These are phyloP conservation scores for Urocitellus parryii DNA, from an alignment of 2,113 vertebrate species.

Conservation along the genomic window DNA sequence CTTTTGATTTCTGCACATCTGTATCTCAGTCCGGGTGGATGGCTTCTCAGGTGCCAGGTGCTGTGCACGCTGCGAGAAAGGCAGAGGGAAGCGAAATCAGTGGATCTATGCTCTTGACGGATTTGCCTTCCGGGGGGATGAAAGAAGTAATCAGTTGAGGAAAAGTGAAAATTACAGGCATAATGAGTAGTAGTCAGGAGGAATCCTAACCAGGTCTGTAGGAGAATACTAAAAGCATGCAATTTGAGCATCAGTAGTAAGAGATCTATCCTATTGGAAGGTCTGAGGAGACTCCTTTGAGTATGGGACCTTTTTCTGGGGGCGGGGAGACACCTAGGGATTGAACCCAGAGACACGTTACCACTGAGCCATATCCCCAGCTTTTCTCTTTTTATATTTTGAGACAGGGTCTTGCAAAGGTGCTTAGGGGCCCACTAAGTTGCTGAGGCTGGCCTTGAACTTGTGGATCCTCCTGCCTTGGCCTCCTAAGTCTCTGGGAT, in stretches of 20 bases:
- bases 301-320: too few relatives aligned
- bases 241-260: background rate
- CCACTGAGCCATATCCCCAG: too few relatives aligned
- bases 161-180: background rate
- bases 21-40: fast-evolving
- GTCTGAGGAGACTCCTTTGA: background rate
- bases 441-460: too few relatives aligned
- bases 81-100: background rate
- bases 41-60: background rate
- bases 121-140: background rate
- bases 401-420: too few relatives aligned
- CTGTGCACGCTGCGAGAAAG: background rate
- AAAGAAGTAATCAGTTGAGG: fast-evolving
- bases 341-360: too few relatives aligned
- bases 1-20: background rate
- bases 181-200: background rate
- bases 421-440: too few relatives aligned
- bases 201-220: background rate
- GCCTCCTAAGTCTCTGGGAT: too few relatives aligned
- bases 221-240: background rate
- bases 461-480: too few relatives aligned
- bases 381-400: too few relatives aligned
- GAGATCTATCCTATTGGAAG: background rate
- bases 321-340: too few relatives aligned
- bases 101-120: background rate